A percentile compares a stretch with the other conserved stretches of the same genome.
These are phyloP conservation scores for Forbesichthys papilliferus DNA, from an alignment of 2,113 vertebrate species.

Conservation along the genomic window DNA sequence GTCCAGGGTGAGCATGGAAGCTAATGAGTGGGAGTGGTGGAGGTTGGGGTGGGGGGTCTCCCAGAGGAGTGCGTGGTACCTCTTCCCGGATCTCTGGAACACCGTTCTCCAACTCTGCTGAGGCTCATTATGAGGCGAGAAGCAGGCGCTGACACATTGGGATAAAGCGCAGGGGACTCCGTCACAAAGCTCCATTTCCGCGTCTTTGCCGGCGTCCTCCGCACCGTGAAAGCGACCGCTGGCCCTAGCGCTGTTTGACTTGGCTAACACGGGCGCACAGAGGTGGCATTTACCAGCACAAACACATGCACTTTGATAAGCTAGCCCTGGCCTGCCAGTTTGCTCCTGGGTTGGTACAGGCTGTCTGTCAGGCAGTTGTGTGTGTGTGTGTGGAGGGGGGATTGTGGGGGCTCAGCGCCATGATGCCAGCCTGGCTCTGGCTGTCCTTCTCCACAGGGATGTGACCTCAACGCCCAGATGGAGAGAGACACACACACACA, in stretches of 20 bases:
- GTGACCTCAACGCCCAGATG: constrained; percentile 61
- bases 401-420: constrained; percentile 27
- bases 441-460: constrained; percentile 49
- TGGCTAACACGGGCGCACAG: constrained; percentile 30
- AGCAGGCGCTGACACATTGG: constrained; percentile 30
- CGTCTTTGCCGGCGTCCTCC: constrained; percentile 37
- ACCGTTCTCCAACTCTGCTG: constrained; percentile 56
- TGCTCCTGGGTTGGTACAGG: constrained; percentile 65
- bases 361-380: constrained; percentile 51
- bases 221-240: constrained; percentile 30
- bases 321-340: constrained; percentile 37
- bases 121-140: constrained; percentile 69
- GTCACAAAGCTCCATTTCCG: not conserved
- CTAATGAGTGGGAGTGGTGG: constrained; percentile 1
- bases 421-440: constrained; percentile 57
- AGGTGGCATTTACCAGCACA: constrained; percentile 67
- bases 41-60: not conserved
- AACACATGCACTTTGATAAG: constrained; percentile 51
- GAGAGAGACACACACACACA: constrained; percentile 37
- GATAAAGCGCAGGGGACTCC: no score
- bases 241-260: constrained; percentile 56
- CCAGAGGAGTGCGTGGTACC: constrained; percentile 4
- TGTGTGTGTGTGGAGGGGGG: no score
- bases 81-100: constrained; percentile 54
- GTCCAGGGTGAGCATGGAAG: constrained; percentile 11